These are phyloP conservation scores for Drosophila differens DNA, from an alignment of 2,888 invertebrate species.

Conservation along the genomic window DNA sequence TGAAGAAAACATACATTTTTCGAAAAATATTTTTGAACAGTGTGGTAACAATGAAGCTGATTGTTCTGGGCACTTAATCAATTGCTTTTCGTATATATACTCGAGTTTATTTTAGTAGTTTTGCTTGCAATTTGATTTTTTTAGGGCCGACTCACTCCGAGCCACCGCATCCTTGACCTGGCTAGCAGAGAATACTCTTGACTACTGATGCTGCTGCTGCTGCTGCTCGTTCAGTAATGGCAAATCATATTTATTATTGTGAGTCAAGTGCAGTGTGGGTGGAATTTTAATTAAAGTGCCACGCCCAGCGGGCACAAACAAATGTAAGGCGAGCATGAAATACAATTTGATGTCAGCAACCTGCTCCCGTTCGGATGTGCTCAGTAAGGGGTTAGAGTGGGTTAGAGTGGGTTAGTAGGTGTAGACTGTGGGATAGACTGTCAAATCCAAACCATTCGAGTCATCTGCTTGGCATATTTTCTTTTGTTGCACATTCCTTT, in stretches of 20 bases:
- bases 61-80: not conserved
- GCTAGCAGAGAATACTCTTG: conserved; percentile 4
- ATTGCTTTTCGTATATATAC: not conserved
- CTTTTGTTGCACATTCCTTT: conserved; percentile 51
- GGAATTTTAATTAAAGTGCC: conserved; percentile 74
- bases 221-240: conserved; percentile 19
- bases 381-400: not conserved
- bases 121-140: not conserved
- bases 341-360: conserved; percentile 39
- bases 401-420: not conserved
- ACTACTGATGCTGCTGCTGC: not conserved
- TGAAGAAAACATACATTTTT: not conserved
- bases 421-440: conserved; percentile 26
- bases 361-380: not conserved
- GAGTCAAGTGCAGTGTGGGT: conserved; percentile 56
- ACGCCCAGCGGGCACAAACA: conserved; percentile 56
- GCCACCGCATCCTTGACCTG: conserved; percentile 13
- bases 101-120: too few relatives aligned
- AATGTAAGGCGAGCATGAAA: conserved; percentile 37
- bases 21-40: not conserved
- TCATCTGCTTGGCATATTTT: conserved; percentile 51
- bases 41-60: not conserved
- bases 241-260: conserved; percentile 56
- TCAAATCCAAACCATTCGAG: conserved; percentile 53
- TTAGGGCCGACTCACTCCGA: not conserved